Conservation (phyloP, 2,113 vertebrate genomes). For the Tupaia chinensis region DNA sequence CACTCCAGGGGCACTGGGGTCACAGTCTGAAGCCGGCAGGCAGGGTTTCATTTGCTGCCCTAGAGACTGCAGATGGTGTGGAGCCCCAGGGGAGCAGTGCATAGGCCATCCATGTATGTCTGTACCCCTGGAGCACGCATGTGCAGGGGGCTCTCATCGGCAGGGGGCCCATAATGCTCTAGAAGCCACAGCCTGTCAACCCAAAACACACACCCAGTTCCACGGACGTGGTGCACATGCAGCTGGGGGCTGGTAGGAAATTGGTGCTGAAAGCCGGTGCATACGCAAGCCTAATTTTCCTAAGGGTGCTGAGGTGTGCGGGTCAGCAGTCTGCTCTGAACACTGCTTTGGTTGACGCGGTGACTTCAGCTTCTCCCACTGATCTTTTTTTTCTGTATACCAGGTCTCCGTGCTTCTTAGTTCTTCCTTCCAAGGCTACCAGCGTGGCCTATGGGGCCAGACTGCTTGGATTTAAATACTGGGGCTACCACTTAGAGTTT, state of each 20-base stretch:
- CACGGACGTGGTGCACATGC: not conserved
- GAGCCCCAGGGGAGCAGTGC: not conserved
- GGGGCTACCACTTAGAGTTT: not conserved
- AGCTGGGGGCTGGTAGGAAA: not conserved
- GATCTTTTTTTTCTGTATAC: not conserved
- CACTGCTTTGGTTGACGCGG: not conserved
- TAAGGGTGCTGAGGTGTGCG: not conserved
- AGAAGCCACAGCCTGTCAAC: not conserved
- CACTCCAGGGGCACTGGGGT: not conserved
- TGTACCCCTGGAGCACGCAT: not conserved
- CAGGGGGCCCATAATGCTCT: too few relatives aligned
- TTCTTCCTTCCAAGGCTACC: constrained; percentile 11
- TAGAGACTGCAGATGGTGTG: not conserved
- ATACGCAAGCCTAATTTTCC: not conserved
- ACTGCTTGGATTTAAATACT: constrained; percentile 45
- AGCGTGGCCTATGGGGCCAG: not conserved
- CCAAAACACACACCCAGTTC: accelerated
- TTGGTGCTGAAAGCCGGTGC: not conserved
- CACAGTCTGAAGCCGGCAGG: not conserved
- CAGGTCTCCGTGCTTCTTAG: not conserved
- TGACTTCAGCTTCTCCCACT: not conserved
- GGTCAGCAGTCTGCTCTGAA: not conserved
- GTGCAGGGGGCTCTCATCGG: too few relatives aligned
- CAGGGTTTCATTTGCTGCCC: not conserved
- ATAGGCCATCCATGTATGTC: not conserved